Conservation (phyloP, 2,797 vertebrate species). For the Liasis olivaceus region DNA sequence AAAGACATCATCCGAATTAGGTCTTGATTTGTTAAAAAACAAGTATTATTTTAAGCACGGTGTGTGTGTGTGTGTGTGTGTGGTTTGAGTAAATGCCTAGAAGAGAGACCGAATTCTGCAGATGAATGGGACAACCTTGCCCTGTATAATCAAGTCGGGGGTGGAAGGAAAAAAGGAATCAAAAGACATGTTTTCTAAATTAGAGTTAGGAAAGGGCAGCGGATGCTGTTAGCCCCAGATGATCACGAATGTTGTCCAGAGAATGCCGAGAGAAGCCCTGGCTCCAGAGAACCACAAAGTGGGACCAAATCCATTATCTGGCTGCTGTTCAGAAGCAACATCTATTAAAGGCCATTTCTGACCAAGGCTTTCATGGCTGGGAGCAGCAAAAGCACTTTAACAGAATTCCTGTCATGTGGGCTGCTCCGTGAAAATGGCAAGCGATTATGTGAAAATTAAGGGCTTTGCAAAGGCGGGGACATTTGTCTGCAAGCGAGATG, state of each 20-base stretch:
- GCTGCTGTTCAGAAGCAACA: slow-evolving; percentile 22
- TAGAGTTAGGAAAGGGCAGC: not conserved
- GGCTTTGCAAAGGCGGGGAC: slow-evolving; percentile 18
- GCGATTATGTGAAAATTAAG: slow-evolving; percentile 30
- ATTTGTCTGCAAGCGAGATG: not conserved
- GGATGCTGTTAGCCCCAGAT: not conserved
- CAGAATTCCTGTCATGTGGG: slow-evolving; percentile 19
- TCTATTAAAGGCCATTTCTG: slow-evolving; percentile 20
- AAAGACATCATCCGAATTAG: not conserved
- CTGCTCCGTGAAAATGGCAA: slow-evolving; percentile 28
- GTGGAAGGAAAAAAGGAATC: slow-evolving; percentile 22
- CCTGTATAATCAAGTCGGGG: slow-evolving; percentile 49
- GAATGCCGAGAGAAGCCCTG: slow-evolving; percentile 7
- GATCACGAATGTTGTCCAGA: not conserved
- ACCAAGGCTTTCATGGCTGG: slow-evolving; percentile 34
- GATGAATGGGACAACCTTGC: slow-evolving; percentile 34
- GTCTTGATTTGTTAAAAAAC: not conserved
- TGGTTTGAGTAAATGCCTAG: not conserved
- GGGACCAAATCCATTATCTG: slow-evolving; percentile 32
- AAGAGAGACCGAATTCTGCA: slow-evolving; percentile 44
- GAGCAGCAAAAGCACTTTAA: slow-evolving; percentile 22
- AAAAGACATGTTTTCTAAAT: slow-evolving; percentile 15
- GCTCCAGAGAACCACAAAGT: slow-evolving; percentile 20
- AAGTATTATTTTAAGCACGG: not conserved
- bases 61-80: not conserved